Conservation (phyloP, 2,888 invertebrate genomes). For the Mystacides longicornis region DNA sequence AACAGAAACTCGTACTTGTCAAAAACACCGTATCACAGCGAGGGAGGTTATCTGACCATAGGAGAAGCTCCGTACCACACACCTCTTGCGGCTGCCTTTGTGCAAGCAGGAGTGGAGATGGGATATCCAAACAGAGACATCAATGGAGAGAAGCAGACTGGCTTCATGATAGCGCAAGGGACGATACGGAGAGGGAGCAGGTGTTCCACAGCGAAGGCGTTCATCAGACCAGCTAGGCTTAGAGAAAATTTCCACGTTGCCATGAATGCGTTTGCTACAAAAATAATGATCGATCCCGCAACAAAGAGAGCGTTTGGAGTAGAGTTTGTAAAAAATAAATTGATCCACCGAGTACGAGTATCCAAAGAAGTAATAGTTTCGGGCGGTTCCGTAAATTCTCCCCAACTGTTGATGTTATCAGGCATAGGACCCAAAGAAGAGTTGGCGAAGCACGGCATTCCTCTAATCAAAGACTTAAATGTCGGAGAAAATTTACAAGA, state of each 20-base stretch:
- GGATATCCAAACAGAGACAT: conserved; percentile 82
- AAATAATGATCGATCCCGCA: conserved; percentile 63
- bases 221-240: conserved; percentile 69
- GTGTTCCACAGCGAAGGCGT: conserved; percentile 85
- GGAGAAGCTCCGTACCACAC: conserved; percentile 84
- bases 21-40: conserved; percentile 69
- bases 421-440: conserved; percentile 76
- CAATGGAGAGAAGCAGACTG: conserved; percentile 79
- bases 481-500: conserved; percentile 87
- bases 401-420: conserved; percentile 88
- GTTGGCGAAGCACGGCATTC: conserved; percentile 65
- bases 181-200: conserved; percentile 71
- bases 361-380: conserved; percentile 83
- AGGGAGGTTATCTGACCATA: conserved; percentile 75
- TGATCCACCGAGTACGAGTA: conserved; percentile 65
- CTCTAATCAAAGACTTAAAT: conserved; percentile 69
- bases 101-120: conserved; percentile 75
- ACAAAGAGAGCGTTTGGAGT: conserved; percentile 76
- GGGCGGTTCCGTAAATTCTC: conserved; percentile 87
- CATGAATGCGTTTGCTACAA: conserved; percentile 72
- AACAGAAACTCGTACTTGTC: conserved; percentile 79
- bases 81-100: conserved; percentile 71
- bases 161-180: conserved; percentile 85
- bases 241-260: conserved; percentile 79
- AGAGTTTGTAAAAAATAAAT: conserved; percentile 68